phyloP scores from a whole-genome alignment of 1,140 invertebrate genomes.

The Epicauta chinensis region DNA sequence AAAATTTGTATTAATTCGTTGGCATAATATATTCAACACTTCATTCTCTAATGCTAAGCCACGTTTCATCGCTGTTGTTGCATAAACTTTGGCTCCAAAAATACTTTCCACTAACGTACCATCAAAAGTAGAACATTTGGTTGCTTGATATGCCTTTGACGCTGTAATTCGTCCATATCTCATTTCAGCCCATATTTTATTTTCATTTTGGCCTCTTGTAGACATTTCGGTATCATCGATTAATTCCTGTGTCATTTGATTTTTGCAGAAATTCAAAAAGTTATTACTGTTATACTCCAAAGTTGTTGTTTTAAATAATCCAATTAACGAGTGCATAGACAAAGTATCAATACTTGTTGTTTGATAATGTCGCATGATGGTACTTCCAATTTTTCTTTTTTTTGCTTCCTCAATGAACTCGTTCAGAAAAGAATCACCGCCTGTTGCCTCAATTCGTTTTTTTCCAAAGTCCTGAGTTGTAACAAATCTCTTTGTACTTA shows the following conservation, averaged over 20 bases:
- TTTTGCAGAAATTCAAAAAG: too few species aligned
- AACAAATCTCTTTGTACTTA: conserved; percentile 25
- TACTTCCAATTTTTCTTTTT: background rate
- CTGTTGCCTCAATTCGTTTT: background rate
- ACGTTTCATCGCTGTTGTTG: conserved; percentile 34
- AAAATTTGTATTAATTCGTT: too few species aligned
- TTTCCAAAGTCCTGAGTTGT: conserved; percentile 17
- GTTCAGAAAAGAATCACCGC: background rate
- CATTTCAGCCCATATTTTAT: conserved; percentile 36
- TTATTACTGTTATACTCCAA: too few species aligned
- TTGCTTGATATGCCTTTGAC: conserved; percentile 38
- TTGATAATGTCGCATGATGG: too few species aligned
- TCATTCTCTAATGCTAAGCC: conserved; percentile 31
- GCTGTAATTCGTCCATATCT: conserved; percentile 41
- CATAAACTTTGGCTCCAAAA: conserved; percentile 28
- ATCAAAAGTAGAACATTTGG: conserved; percentile 34
- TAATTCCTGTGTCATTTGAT: too few species aligned
- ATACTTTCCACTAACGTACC: conserved; percentile 36
- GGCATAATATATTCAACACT: conserved; percentile 25
- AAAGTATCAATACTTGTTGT: too few species aligned
- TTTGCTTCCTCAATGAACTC: background rate
- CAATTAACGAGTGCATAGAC: too few species aligned
- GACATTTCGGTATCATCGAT: conserved; percentile 9
- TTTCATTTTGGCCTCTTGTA: conserved; percentile 19
- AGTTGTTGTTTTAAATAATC: too few species aligned